These are phyloP conservation scores for Rhagonycha fulva DNA, from an alignment of 2,888 invertebrate species.

Conservation along the genomic window DNA sequence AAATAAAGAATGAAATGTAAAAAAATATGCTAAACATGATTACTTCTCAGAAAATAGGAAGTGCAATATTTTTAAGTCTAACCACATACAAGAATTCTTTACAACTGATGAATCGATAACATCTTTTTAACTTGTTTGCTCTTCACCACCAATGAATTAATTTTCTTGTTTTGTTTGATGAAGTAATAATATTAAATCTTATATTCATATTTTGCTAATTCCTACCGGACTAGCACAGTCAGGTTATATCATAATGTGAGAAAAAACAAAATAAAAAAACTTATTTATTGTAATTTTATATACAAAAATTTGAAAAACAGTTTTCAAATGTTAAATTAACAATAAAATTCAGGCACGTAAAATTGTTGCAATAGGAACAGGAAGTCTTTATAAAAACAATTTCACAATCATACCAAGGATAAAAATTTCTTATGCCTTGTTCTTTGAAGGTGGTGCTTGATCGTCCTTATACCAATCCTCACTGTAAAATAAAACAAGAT, in stretches of 20 bases:
- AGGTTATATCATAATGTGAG: neutral
- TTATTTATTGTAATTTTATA: conserved; percentile 3
- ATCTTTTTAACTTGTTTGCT: neutral
- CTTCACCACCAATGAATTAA: neutral
- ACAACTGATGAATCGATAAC: neutral
- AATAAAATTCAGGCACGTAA: neutral
- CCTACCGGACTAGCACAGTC: no score
- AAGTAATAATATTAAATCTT: neutral
- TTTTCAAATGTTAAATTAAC: neutral
- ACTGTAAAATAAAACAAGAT: conserved; percentile 52
- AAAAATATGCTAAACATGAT: neutral
- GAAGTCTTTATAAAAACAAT: neutral
- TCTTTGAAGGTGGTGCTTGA: conserved; percentile 56
- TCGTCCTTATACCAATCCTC: conserved; percentile 93
- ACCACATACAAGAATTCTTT: neutral
- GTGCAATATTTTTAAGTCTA: neutral
- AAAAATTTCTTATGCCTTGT: conserved; percentile 23
- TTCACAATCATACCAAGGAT: conserved; percentile 10
- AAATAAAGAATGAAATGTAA: neutral
- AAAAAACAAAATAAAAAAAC: neutral
- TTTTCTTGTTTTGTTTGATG: neutral
- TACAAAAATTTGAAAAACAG: neutral
- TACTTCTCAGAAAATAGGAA: neutral
- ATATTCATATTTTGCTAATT: neutral
- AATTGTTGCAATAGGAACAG: neutral